Base-by-base conservation (phyloP, 2,888 invertebrate genomes). In the Sminthurinus aureus region DNA sequence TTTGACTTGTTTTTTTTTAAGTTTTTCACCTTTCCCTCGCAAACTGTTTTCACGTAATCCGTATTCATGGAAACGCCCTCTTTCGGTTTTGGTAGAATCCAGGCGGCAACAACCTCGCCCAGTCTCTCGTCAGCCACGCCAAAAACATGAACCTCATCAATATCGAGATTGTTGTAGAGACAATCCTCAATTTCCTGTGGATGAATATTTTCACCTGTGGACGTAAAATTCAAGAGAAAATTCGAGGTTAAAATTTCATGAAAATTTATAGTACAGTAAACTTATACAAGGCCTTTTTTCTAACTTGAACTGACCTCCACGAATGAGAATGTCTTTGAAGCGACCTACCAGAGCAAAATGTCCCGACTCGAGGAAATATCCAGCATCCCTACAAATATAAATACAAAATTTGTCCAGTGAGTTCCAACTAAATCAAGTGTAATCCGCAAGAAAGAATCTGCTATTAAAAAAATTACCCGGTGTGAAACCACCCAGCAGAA, bases 131-230 rank as follows among this genome's bases (percentile, higher is more conserved):
- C 75, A n/a, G 75, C 24, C 12, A 75, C 75, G 15, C 95, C 96
- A 83, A 94, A 91, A 0, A 94, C 93, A 90, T 95, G 94, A 74
- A 93, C 94, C 89, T 96, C 95, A 20, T 93, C 89, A 73, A 96
- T 91, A 88, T 92, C 92, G 0, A 94, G 94, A 91, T 96, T 95
- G 0, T 93, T 93, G 89, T 93, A 93, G 20, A 96, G 90, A 78
- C 94, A 91, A 85, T 95, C 93, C 90, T 96, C 96, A 24, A 96
- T 93, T 91, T 96, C 92, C 58, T 93, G 93, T 0, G 96, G 96
- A 86, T 94, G 95, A 82, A 96, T 94, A 89, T 96, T 96, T 90
- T 96, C 95, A n/a, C n/a, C n/a, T n/a, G n/a, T n/a, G n/a, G n/a
- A n/a, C n/a, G n/a, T n/a, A n/a, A n/a, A n/a, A n/a, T n/a, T n/a